Conservation (phyloP, 1,140 invertebrate genomes). For the Lepeophtheirus salmonis region DNA sequence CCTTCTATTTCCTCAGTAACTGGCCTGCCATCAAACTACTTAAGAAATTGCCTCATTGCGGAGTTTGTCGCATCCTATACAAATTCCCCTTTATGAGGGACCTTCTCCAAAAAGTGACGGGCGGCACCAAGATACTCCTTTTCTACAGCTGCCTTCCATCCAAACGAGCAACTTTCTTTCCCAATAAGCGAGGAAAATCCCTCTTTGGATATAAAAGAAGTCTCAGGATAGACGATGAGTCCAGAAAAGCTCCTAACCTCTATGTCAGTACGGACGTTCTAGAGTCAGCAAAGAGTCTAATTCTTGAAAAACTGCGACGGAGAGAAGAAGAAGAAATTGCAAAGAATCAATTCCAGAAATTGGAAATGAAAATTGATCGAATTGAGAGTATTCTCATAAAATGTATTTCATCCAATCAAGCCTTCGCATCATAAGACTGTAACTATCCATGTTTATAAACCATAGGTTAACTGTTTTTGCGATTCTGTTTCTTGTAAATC, state of each 20-base stretch:
- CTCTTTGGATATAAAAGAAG: conserved; percentile 8
- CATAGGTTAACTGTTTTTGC: too few species aligned
- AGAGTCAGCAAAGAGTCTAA: conserved; percentile 11
- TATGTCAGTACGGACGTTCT: conserved; percentile 14
- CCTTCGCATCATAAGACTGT: background rate
- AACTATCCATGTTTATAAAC: too few species aligned
- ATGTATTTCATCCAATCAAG: background rate
- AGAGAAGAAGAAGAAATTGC: background rate
- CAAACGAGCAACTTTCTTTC: conserved; percentile 16
- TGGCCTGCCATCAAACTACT: conserved; percentile 34
- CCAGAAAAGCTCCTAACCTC: background rate
- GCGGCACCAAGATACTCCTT: conserved; percentile 9
- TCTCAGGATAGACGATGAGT: background rate
- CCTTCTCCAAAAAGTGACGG: conserved; percentile 13
- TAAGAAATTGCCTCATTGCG: conserved; percentile 6
- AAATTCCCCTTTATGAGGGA: background rate
- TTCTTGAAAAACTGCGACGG: background rate
- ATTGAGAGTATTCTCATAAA: background rate
- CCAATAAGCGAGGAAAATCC: conserved; percentile 1
- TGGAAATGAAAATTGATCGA: background rate
- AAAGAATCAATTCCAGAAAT: background rate
- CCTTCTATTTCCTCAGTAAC: conserved; percentile 20
- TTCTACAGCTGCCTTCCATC: conserved; percentile 10
- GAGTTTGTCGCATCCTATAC: background rate
- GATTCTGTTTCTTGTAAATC: too few species aligned